A percentile compares a stretch with the other conserved stretches of the same genome.
Evolutionary conservation across 2,797 vertebrate genomes (phyloP).

Genomic region (Jordanella pulchra): DNA sequence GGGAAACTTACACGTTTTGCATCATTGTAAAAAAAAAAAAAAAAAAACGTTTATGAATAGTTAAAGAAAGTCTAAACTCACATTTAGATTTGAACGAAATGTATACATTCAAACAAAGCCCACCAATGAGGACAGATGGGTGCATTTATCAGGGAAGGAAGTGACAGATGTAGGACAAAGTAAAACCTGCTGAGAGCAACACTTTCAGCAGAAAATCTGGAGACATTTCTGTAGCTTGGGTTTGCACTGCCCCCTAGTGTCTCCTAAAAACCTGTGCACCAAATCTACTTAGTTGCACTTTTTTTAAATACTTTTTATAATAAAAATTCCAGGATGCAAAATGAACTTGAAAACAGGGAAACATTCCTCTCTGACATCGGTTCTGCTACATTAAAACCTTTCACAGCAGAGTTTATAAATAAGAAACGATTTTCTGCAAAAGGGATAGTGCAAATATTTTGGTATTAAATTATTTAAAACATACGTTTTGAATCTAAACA

Average conservation of each 20-base stretch:
- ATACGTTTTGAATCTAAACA: background rate
- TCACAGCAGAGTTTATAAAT: constrained; percentile 25
- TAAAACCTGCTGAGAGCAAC: constrained; percentile 33
- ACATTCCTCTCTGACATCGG: constrained; percentile 22
- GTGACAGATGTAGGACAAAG: constrained; percentile 30
- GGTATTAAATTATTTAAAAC: background rate
- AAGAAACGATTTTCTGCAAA: background rate
- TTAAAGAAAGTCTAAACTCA: background rate
- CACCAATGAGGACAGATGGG: constrained; percentile 19
- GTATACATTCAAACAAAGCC: background rate
- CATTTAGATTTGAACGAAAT: constrained; percentile 23
- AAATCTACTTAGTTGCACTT: too few species aligned
- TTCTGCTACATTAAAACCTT: constrained; percentile 14
- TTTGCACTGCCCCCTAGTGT: constrained; percentile 56
- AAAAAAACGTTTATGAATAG: background rate
- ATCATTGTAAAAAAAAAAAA: background rate
- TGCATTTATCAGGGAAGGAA: constrained; percentile 27
- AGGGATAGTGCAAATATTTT: background rate
- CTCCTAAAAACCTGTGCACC: constrained; percentile 13
- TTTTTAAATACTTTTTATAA: background rate
- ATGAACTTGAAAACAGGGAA: constrained; percentile 18
- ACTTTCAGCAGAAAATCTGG: constrained; percentile 5
- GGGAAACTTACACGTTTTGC: background rate
- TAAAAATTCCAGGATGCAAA: background rate
- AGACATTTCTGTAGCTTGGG: background rate